Base-by-base conservation (phyloP, 2,113 vertebrate genomes). In the Archilochus colubris region DNA sequence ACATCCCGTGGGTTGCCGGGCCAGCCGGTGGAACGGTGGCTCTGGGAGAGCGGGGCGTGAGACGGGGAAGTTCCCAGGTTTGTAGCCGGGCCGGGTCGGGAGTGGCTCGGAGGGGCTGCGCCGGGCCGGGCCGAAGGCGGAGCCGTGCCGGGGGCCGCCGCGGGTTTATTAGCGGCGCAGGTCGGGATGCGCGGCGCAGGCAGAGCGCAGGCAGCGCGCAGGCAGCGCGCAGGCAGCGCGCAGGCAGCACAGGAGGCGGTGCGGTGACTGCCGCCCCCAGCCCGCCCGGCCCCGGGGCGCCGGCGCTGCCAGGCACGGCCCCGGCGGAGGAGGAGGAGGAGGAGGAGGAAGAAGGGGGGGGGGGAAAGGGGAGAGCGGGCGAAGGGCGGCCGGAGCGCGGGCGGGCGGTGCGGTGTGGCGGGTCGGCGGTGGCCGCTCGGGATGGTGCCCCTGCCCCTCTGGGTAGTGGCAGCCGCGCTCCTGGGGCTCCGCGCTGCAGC, bases 371-470 rank as follows among this genome's bases (percentile, higher is more conserved):
- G 51, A 50, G 57, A 30, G 50, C 31, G 58, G 57, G 61, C 27
- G 61, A 53, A n/a, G 17, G 61, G 38, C 24, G 14, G 82, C 55
- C 31, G 69, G 77, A 76, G 83, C 70, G 85, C 53, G 79, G 79
- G 44, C 24, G 78, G 51, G 79, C 66, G 90, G 91, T 54, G 83
- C 53, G 63, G 62, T 18, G 38, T 8, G 77, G 38, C 68, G 4
- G 63, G 69, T 55, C 50, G 59, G 67, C 59, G 67, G 82, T 64
- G 77, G 62, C 76, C 61, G 54, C 31, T 85, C 98, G 98, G 96
- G 98, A 99, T 99, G 99, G 98, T 54, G 53, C 53, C 27, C 96
- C 98, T 98, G 97, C 98, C 98, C 97, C 97, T 98, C 58, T 98
- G 98, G 96, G 77, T 98, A 53, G 78, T 98, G 95, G 97, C 97